These are phyloP conservation scores for Neoseiulus cucumeris DNA, from an alignment of 1,140 invertebrate genomes.

Conservation along the genomic window DNA sequence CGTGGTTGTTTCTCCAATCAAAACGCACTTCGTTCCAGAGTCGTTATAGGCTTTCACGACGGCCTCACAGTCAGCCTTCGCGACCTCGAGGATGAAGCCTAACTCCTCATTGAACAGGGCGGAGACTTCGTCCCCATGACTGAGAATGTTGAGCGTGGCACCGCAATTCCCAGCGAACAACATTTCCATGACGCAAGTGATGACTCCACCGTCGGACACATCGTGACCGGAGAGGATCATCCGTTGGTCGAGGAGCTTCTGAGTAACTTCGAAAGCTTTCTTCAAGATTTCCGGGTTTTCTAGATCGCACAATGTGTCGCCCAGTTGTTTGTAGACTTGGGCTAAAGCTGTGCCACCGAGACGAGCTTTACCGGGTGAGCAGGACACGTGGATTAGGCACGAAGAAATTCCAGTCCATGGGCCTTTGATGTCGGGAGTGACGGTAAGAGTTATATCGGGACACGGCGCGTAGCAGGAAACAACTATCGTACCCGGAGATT, in stretches of 20 bases:
- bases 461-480: slow-evolving; percentile 86
- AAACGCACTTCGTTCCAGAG: slow-evolving; percentile 39
- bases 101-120: slow-evolving; percentile 74
- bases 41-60: slow-evolving; percentile 40
- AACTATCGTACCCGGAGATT: slow-evolving; percentile 73
- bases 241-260: slow-evolving; percentile 50
- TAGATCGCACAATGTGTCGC: slow-evolving; percentile 55
- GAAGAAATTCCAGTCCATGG: slow-evolving; percentile 31
- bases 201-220: slow-evolving; percentile 80
- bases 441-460: slow-evolving; percentile 49
- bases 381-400: slow-evolving; percentile 40
- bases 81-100: slow-evolving; percentile 72
- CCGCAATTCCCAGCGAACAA: slow-evolving; percentile 73
- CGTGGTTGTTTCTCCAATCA: slow-evolving; percentile 45
- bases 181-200: slow-evolving; percentile 83
- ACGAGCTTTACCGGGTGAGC: slow-evolving; percentile 31
- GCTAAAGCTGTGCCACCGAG: slow-evolving; percentile 77
- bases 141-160: slow-evolving; percentile 37
- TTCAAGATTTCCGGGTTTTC: slow-evolving; percentile 43
- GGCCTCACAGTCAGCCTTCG: slow-evolving; percentile 31
- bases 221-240: slow-evolving; percentile 76
- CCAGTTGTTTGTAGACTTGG: slow-evolving; percentile 69
- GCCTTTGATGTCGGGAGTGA: slow-evolving; percentile 73
- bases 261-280: slow-evolving; percentile 57
- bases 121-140: slow-evolving; percentile 11